These are phyloP conservation scores for Eupithecia abbreviata DNA, from an alignment of 2,888 invertebrate genomes.

Conservation along the genomic window DNA sequence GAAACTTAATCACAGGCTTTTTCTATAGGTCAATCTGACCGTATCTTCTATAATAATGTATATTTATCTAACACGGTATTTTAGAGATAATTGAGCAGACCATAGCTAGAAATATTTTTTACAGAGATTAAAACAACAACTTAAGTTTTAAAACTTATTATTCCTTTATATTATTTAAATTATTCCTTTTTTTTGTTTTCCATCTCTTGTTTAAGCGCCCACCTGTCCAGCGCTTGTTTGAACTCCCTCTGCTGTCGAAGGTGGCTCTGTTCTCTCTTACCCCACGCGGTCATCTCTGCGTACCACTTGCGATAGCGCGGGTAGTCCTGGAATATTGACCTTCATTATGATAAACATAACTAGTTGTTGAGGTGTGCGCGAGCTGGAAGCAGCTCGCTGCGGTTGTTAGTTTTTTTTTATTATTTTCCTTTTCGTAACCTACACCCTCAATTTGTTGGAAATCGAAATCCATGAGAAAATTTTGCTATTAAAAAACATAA, in stretches of 20 bases:
- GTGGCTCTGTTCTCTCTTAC: conserved; percentile 60
- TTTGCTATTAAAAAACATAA: too few species aligned
- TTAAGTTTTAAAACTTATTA: neutral
- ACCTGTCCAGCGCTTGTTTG: conserved; percentile 51
- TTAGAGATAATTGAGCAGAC: too few species aligned
- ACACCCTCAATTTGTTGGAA: too few species aligned
- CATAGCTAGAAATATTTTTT: neutral
- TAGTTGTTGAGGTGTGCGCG: too few species aligned
- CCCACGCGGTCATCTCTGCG: conserved; percentile 59
- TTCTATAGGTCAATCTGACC: neutral
- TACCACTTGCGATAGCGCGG: conserved; percentile 68
- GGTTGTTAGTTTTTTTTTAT: too few species aligned
- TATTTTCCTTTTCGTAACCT: too few species aligned
- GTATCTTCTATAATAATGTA: neutral
- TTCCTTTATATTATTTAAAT: neutral
- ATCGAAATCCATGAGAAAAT: too few species aligned
- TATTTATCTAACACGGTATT: too few species aligned
- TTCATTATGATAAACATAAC: too few species aligned
- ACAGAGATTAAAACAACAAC: neutral
- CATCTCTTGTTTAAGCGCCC: conserved; percentile 53
- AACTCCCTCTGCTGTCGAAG: conserved; percentile 58
- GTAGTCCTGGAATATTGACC: conserved; percentile 57
- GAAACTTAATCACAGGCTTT: neutral
- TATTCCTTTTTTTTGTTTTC: conserved; percentile 42
- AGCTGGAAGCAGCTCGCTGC: too few species aligned